Evolutionary conservation across 2,888 invertebrate species (phyloP).

Genomic region (Polyommatus icarus): DNA sequence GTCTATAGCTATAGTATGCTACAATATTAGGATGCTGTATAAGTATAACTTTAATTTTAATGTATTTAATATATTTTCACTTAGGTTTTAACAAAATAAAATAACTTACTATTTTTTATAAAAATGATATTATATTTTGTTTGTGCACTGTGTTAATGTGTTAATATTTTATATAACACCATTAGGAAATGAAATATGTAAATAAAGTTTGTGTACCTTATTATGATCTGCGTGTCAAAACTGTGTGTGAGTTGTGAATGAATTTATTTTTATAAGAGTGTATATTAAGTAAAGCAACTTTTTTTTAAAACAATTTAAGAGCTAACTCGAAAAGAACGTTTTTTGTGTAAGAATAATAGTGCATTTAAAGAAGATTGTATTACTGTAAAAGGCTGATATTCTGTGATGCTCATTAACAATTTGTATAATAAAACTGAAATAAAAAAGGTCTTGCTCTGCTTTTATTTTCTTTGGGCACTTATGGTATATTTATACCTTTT

Average conservation of each 20-base stretch:
- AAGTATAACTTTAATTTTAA: not conserved
- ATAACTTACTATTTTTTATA: not conserved
- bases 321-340: too few species aligned
- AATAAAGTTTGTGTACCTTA: too few species aligned
- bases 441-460: not conserved
- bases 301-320: too few species aligned
- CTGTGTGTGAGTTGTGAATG: not conserved
- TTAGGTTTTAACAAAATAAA: not conserved
- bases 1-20: too few species aligned
- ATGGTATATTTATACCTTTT: not conserved
- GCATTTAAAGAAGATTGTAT: not conserved
- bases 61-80: not conserved
- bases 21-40: too few species aligned
- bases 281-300: not conserved
- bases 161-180: not conserved
- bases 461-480: not conserved
- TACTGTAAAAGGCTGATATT: constrained; percentile 10
- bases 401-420: constrained; percentile 9
- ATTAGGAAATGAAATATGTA: too few species aligned
- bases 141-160: not conserved
- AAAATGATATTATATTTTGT: not conserved
- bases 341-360: not conserved
- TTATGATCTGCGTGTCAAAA: not conserved
- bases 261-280: not conserved
- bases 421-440: constrained; percentile 8